Evolutionary conservation across 2,888 invertebrate genomes (phyloP).

Genomic region (Barypeithes pellucidus): DNA sequence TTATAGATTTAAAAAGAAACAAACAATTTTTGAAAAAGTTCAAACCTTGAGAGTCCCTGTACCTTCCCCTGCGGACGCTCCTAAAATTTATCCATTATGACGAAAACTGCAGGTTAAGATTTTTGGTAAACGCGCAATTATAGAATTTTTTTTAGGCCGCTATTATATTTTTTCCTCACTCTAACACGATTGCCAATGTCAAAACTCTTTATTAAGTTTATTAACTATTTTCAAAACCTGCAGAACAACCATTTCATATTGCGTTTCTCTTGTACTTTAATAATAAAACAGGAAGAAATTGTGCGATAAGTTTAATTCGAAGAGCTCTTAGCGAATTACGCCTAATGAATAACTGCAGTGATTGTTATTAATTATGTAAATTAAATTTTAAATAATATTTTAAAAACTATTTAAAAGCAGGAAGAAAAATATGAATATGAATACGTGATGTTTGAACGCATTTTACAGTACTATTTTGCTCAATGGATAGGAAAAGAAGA

Average conservation of each 20-base stretch:
- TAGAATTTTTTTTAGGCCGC: too few species aligned
- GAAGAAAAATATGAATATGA: constrained; percentile 4
- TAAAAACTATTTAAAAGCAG: constrained; percentile 3
- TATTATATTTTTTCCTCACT: too few species aligned
- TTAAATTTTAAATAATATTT: constrained; percentile 1
- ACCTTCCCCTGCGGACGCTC: too few species aligned
- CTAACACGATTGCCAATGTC: too few species aligned
- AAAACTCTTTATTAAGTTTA: too few species aligned
- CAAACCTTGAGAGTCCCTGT: too few species aligned
- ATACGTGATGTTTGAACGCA: constrained; percentile 15
- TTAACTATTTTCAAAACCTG: neutral
- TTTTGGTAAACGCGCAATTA: too few species aligned
- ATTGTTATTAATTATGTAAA: neutral
- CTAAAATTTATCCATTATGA: too few species aligned
- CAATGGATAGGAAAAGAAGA: neutral
- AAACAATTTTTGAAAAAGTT: too few species aligned
- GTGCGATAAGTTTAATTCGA: neutral
- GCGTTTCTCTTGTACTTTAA: neutral
- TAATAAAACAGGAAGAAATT: neutral
- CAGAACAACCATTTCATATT: too few species aligned
- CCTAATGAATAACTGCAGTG: neutral
- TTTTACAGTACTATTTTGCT: neutral
- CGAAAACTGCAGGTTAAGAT: too few species aligned
- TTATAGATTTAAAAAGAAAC: too few species aligned
- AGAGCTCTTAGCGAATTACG: neutral